phyloP scores from a whole-genome alignment of 2,797 vertebrate genomes.

The Brotogeris chrysoptera region DNA sequence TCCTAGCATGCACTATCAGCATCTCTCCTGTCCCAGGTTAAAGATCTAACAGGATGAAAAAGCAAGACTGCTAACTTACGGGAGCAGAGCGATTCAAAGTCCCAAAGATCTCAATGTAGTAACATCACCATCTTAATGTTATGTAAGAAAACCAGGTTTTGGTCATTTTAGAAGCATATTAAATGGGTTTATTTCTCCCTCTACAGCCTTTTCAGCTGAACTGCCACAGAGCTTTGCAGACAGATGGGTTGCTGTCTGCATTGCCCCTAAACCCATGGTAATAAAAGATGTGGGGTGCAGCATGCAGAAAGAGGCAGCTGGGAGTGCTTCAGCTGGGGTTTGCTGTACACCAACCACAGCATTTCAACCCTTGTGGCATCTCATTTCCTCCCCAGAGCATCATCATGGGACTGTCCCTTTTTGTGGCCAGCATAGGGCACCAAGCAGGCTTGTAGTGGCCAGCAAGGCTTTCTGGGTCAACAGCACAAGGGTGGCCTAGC shows the following conservation, averaged over 20 bases:
- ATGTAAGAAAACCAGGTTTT: not conserved
- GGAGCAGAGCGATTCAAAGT: not conserved
- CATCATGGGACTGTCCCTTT: not conserved
- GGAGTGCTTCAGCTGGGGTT: not conserved
- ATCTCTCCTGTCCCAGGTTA: not conserved
- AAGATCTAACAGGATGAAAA: not conserved
- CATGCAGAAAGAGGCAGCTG: not conserved
- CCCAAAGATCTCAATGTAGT: rapidly evolving
- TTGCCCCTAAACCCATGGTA: not conserved
- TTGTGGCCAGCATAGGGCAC: not conserved
- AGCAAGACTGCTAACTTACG: not conserved
- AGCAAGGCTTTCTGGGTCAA: not conserved
- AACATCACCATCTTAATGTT: not conserved
- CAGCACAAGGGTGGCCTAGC: not conserved
- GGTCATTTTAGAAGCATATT: not conserved
- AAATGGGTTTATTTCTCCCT: not conserved
- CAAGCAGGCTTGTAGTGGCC: not conserved
- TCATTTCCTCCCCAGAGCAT: not conserved
- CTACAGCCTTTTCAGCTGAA: not conserved
- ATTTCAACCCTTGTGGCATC: not conserved
- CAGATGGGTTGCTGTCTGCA: not conserved
- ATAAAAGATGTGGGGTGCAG: not conserved
- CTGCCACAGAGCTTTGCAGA: not conserved
- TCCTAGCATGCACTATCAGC: not conserved
- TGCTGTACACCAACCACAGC: not conserved